phyloP scores from a whole-genome alignment of 2,797 vertebrate species.

The Mallotus villosus region DNA sequence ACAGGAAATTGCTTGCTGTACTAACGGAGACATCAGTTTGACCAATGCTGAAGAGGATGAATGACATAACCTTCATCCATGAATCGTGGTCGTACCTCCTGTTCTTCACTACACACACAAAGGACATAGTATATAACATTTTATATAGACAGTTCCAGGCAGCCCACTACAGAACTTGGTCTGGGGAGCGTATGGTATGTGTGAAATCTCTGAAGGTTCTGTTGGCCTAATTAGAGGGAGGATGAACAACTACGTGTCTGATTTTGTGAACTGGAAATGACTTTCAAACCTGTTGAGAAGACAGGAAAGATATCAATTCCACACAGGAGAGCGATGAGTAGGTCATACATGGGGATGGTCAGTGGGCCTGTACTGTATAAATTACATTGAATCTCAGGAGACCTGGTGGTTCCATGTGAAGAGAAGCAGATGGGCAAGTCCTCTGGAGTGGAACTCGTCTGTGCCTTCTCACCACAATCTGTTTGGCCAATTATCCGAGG shows the following conservation, averaged over 20 bases:
- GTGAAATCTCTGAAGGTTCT: conserved; percentile 11
- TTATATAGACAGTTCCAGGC: conserved; percentile 21
- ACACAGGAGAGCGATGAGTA: neutral
- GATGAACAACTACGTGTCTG: neutral
- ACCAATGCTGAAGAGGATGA: conserved; percentile 22
- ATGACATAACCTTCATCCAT: conserved; percentile 41
- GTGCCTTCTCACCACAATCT: conserved; percentile 31
- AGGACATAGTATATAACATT: neutral
- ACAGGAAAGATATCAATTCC: conserved; percentile 1
- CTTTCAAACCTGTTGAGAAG: conserved; percentile 4
- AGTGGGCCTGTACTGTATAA: neutral
- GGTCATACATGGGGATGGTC: conserved; percentile 4
- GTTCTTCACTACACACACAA: neutral
- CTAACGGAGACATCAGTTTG: conserved; percentile 27
- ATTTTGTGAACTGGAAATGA: conserved; percentile 6
- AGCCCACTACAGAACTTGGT: conserved; percentile 9
- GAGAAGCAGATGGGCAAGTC: neutral
- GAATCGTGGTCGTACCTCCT: neutral
- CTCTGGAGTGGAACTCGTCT: conserved; percentile 3
- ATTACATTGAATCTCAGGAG: conserved; percentile 17
- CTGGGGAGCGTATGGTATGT: conserved; percentile 19
- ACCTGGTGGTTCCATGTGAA: conserved; percentile 7
- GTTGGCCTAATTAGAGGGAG: conserved; percentile 16
- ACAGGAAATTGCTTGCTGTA: conserved; percentile 24
- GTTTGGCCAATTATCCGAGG: conserved; percentile 24